phyloP scores from a whole-genome alignment of 2,113 vertebrate genomes.

The Prunella fulvescens region DNA sequence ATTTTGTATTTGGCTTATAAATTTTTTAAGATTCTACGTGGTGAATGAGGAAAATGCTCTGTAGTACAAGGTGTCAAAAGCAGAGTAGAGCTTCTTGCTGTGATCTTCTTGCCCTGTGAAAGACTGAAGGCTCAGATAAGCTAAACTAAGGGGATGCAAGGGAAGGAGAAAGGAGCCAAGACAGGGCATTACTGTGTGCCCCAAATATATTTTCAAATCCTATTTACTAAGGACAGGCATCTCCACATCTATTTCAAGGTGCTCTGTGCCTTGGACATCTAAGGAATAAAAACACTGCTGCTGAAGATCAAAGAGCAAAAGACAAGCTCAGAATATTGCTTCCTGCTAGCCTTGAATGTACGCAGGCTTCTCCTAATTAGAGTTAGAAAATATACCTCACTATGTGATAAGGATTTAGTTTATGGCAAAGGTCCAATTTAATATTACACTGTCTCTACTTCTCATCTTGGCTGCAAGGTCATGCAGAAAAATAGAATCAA shows the following conservation, averaged over 20 bases:
- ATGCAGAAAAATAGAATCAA: background rate
- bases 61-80: background rate
- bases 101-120: background rate
- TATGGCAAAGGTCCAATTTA: background rate
- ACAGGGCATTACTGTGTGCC: background rate
- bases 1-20: conserved; percentile 16
- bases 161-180: background rate
- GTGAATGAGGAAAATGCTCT: background rate
- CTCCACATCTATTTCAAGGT: background rate
- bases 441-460: background rate
- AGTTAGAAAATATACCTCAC: background rate
- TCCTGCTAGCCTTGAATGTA: background rate
- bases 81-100: background rate
- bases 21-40: background rate
- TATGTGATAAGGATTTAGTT: background rate
- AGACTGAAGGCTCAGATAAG: background rate
- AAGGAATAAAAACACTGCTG: background rate
- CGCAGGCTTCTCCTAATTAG: background rate
- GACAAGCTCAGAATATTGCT: background rate
- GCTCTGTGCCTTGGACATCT: background rate
- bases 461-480: background rate
- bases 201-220: conserved; percentile 36
- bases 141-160: background rate
- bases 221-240: conserved; percentile 13
- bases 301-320: background rate